Evolutionary conservation across 1,140 invertebrate genomes (phyloP).

Genomic region (Mizuhopecten yessoensis): DNA sequence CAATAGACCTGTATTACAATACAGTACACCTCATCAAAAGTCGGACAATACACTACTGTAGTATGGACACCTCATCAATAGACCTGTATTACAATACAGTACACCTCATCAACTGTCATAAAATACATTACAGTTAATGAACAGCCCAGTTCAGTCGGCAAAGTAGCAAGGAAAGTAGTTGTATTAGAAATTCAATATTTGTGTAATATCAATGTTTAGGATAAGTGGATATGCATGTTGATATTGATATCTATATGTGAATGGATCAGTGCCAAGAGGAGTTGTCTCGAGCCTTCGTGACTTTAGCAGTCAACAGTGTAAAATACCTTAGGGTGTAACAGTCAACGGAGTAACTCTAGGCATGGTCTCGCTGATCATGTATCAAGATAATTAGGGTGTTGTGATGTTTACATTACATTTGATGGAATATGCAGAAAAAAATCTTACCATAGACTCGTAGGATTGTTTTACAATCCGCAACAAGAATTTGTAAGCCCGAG

Average conservation of each 20-base stretch:
- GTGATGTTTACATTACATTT: neutral
- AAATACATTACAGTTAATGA: no score
- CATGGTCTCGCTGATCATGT: no score
- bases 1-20: no score
- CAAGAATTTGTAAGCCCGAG: neutral
- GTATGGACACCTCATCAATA: no score
- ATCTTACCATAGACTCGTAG: neutral
- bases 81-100: no score
- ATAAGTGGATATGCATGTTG: neutral
- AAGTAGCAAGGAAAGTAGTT: neutral
- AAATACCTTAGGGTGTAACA: no score
- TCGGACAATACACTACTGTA: no score
- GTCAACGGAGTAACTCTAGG: no score
- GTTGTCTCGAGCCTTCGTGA: neutral
- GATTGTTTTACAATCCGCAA: neutral
- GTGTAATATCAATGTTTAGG: neutral
- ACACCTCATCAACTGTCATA: no score
- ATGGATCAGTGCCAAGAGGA: neutral
- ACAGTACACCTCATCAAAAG: no score
- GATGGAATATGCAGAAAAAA: neutral
- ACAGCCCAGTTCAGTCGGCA: no score
- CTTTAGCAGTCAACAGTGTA: neutral
- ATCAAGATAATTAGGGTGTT: no score
- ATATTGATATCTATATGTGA: neutral
- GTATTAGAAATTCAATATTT: neutral